These are phyloP conservation scores for Anas platyrhynchos DNA, from an alignment of 2,113 vertebrate genomes.

Conservation along the genomic window DNA sequence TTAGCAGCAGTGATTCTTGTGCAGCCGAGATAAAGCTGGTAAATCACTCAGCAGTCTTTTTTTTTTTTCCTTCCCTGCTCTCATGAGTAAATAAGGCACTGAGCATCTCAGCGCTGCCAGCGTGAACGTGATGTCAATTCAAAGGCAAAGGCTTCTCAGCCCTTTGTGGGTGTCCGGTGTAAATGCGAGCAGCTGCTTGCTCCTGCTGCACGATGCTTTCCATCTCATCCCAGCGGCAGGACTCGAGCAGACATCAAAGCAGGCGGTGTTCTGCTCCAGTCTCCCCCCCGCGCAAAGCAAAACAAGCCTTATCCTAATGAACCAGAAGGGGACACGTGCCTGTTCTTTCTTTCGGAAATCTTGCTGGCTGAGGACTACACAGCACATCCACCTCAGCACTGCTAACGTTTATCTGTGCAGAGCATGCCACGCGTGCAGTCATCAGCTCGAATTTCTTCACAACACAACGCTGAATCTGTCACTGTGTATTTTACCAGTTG, in stretches of 20 bases:
- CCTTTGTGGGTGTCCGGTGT: background rate
- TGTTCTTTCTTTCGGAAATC: background rate
- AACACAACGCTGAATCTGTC: fast-evolving
- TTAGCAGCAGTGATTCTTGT: background rate
- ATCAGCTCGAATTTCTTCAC: background rate
- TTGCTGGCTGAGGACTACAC: background rate
- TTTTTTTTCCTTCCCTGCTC: fast-evolving
- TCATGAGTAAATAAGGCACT: background rate
- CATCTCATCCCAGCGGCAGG: background rate
- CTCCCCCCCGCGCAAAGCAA: background rate
- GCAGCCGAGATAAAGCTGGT: background rate
- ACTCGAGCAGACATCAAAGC: background rate
- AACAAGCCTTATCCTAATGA: background rate
- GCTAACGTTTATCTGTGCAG: background rate
- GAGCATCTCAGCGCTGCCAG: background rate
- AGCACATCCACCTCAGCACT: background rate
- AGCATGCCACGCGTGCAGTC: background rate
- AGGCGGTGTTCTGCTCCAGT: background rate
- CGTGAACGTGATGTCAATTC: background rate
- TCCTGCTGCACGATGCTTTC: background rate
- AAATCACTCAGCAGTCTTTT: background rate
- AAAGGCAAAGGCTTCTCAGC: conserved; percentile 17
- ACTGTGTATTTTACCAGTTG: background rate
- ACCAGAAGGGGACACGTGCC: background rate
- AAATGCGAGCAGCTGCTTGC: conserved; percentile 34